Base-by-base conservation (phyloP, 2,797 vertebrate genomes). In the Hydrophis major region DNA sequence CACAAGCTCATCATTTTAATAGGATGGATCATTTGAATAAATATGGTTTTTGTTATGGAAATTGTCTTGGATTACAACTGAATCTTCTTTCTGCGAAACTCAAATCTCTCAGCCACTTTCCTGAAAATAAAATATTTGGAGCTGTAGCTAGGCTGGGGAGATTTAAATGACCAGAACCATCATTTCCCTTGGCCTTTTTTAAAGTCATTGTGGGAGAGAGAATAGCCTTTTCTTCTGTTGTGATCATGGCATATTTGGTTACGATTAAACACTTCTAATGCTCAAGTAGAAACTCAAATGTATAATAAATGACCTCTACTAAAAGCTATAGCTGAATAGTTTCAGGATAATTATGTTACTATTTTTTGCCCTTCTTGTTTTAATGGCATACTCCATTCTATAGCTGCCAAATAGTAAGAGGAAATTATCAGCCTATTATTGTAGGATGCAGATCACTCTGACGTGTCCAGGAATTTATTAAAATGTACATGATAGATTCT, bases 381-480 rank as follows among this genome's bases (percentile, higher is more conserved):
- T 60, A 96, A 95, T 95, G 89, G 63, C 90, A 63, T 93, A 61
- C 6, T 95, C 93, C 28, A 90, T 96, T 95, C 93, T 90, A 37
- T 95, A 94, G 95, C 96, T 97, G 93, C 95, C 94, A 94, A 90
- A 87, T 92, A 90, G 92, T 94, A 95, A 95, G 94, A 97, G 95
- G 94, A 95, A 97, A 94, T 94, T 32, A 96, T 95, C 95, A 96
- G 96, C 93, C 93, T 91, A 93, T 96, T 96, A 95, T 92, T 92
- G 91, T 87, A 94, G 93, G 1, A 0, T 86, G 8, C 93, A 93
- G 94, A 96, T 95, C 95, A 95, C 92, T 96, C 91, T 87, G 92
- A 93, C 93, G 91, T 90, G 93, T 93, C 90, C 94, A 95, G 96
- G 87, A 91, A 93, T 95, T n/a, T 92, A 95, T 92, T 92, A 96